phyloP scores from a whole-genome alignment of 2,888 invertebrate species.

The Melieria picta region DNA sequence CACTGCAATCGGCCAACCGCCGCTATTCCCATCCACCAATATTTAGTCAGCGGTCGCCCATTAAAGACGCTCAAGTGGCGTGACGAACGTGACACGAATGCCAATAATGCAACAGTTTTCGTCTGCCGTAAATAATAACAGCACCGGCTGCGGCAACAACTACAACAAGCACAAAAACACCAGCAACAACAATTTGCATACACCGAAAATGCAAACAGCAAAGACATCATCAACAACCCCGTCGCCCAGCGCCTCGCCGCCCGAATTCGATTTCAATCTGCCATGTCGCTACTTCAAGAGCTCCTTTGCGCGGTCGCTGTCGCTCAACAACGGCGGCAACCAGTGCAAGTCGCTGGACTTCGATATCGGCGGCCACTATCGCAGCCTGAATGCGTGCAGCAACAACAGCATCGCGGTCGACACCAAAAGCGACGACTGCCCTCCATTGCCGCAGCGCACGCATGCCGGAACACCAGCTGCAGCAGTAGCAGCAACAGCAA shows the following conservation, averaged over 20 bases:
- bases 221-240: conserved; percentile 12
- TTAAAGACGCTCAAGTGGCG: conserved; percentile 8
- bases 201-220: conserved; percentile 13
- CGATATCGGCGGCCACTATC: conserved; percentile 23
- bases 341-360: conserved; percentile 29
- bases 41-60: too few relatives aligned
- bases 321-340: conserved; percentile 53
- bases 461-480: conserved; percentile 34
- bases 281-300: conserved; percentile 69
- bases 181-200: conserved; percentile 19
- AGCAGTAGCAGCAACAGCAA: conserved; percentile 23
- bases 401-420: conserved; percentile 40
- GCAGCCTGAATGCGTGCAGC: conserved; percentile 17
- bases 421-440: conserved; percentile 41
- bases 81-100: conserved; percentile 25
- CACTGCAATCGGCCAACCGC: not conserved
- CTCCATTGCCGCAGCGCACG: conserved; percentile 46
- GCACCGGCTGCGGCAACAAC: not conserved
- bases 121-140: conserved; percentile 15
- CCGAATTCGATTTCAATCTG: conserved; percentile 64
- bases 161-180: conserved; percentile 2
- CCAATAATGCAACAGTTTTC: not conserved
- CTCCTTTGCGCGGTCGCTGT: conserved; percentile 69
- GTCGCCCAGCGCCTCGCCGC: conserved; percentile 47
- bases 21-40: too few relatives aligned